phyloP scores from a whole-genome alignment of 1,140 invertebrate species.

The Cotesia glomerata region DNA sequence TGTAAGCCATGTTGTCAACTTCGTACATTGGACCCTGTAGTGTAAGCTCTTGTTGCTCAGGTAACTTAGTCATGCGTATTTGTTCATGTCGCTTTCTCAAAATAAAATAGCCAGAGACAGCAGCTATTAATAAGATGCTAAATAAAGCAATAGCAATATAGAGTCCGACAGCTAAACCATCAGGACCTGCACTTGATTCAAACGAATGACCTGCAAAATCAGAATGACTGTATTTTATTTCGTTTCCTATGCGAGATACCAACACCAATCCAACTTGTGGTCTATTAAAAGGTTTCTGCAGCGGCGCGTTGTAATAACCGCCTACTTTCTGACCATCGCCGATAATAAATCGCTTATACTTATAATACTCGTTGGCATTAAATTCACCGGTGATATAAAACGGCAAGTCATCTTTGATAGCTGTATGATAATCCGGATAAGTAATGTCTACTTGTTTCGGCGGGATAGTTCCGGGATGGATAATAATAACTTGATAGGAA shows the following conservation, averaged over 20 bases:
- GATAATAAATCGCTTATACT: slow-evolving; percentile 73
- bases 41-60: slow-evolving; percentile 72
- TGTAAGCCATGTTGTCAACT: slow-evolving; percentile 66
- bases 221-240: slow-evolving; percentile 73
- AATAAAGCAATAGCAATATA: slow-evolving; percentile 70
- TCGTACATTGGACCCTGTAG: slow-evolving; percentile 72
- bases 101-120: slow-evolving; percentile 68
- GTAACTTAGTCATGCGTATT: slow-evolving; percentile 59
- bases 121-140: slow-evolving; percentile 65
- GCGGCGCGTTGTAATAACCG: slow-evolving; percentile 79
- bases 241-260: slow-evolving; percentile 70
- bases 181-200: slow-evolving; percentile 15
- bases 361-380: slow-evolving; percentile 63
- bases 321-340: slow-evolving; percentile 79
- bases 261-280: slow-evolving; percentile 75
- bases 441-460: slow-evolving; percentile 39
- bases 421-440: slow-evolving; percentile 65
- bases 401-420: slow-evolving; percentile 66
- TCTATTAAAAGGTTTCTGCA: slow-evolving; percentile 64
- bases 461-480: slow-evolving; percentile 62
- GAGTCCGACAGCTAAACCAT: slow-evolving; percentile 59
- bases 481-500: slow-evolving; percentile 74
- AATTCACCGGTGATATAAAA: slow-evolving; percentile 86
- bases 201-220: slow-evolving; percentile 60
- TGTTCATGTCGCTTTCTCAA: slow-evolving; percentile 65